Base-by-base conservation (phyloP, 1,140 invertebrate species). In the Matsumurasca onukii region DNA sequence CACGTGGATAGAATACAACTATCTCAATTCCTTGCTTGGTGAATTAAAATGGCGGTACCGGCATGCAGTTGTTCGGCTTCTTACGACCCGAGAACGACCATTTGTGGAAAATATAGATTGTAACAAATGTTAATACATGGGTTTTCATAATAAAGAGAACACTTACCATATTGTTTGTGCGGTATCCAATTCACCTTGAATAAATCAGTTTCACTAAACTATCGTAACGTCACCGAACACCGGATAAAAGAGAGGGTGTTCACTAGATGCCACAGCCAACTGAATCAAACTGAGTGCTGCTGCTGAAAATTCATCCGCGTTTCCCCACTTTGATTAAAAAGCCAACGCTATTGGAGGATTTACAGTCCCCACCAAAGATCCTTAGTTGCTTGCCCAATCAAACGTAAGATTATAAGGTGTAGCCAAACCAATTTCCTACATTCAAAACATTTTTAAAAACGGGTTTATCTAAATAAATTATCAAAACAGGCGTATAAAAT, bases 11-110 rank as follows among this genome's bases (percentile, higher is more conserved):
- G n/a, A n/a, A n/a, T n/a, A n/a, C n/a, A n/a, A n/a, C n/a, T n/a
- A n/a, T n/a, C n/a, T n/a, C n/a, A n/a, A n/a, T n/a, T n/a, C n/a
- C n/a, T n/a, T n/a, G n/a, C n/a, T n/a, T n/a, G n/a, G n/a, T n/a
- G n/a, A n/a, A n/a, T n/a, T 29, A 73, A 73, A 71, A 73, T 73
- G 72, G 72, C 72, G 72, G 72, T 68, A 66, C 72, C 72, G 72
- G 72, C 72, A 71, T 73, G 69, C 65, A 62, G 24, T 25, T 12
- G 3, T 25, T 15, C 29, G 29, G 3, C 29, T 1, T 25, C 45
- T 61, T 22, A n/a, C 25, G 0, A n/a, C n/a, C n/a, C n/a, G n/a
- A n/a, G n/a, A n/a, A n/a, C n/a, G n/a, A n/a, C n/a, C n/a, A n/a
- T n/a, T n/a, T n/a, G n/a, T n/a, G n/a, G n/a, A n/a, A n/a, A n/a